Conservation (phyloP, 2,888 invertebrate species). For the Xylophagus ater region DNA sequence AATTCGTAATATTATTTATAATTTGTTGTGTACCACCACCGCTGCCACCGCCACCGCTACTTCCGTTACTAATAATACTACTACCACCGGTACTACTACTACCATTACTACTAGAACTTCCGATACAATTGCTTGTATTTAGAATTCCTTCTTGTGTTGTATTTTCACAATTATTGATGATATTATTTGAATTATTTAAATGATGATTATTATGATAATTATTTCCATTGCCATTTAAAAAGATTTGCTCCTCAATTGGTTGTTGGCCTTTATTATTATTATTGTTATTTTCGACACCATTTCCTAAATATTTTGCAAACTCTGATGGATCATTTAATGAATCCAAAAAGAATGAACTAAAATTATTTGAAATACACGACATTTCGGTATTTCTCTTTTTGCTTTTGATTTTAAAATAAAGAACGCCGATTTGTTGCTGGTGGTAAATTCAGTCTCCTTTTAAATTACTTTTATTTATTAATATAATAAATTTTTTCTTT, state of each 20-base stretch:
- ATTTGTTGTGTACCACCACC: slow-evolving; percentile 18
- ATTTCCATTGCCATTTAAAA: no score
- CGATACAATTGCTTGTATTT: no score
- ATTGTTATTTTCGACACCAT: slow-evolving; percentile 38
- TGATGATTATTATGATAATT: not conserved
- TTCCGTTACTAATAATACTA: slow-evolving; percentile 11
- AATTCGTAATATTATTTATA: slow-evolving; percentile 17
- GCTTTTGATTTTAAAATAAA: slow-evolving; percentile 22
- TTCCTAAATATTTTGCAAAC: slow-evolving; percentile 38
- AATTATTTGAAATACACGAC: slow-evolving; percentile 40
- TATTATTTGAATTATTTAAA: no score
- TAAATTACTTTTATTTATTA: no score
- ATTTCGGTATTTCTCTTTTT: no score
- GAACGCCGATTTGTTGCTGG: slow-evolving; percentile 4
- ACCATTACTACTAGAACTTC: not conserved
- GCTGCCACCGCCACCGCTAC: slow-evolving; percentile 14
- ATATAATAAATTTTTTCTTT: no score
- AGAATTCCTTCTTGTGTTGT: no score
- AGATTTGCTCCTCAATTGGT: slow-evolving; percentile 34
- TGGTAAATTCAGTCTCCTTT: slow-evolving; percentile 10
- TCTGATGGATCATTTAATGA: slow-evolving; percentile 38
- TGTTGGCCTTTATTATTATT: no score
- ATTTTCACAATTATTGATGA: not conserved
- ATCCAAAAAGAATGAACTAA: slow-evolving; percentile 38
- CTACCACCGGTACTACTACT: slow-evolving; percentile 1